Conservation (phyloP, 2,888 invertebrate genomes). For the Cyaniris semiargus region DNA sequence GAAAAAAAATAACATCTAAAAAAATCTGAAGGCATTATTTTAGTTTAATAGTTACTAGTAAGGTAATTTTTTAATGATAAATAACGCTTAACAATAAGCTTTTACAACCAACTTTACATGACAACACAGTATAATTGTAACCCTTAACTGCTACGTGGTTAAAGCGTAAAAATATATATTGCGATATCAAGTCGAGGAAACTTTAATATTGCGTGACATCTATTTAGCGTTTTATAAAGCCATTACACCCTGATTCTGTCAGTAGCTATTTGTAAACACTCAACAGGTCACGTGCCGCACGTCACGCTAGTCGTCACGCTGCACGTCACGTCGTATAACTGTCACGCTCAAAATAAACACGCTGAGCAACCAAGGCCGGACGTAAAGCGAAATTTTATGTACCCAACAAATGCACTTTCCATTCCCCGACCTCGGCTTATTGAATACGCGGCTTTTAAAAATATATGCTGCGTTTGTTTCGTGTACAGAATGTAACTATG, state of each 20-base stretch:
- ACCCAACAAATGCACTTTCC: constrained; percentile 9
- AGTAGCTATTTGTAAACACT: constrained; percentile 28
- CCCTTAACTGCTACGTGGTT: too few species aligned
- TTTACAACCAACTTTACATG: too few species aligned
- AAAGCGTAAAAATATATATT: neutral
- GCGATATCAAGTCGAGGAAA: neutral
- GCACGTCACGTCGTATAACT: constrained; percentile 8
- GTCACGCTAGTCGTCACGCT: constrained; percentile 30
- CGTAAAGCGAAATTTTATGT: constrained; percentile 14
- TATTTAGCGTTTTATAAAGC: neutral
- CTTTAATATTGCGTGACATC: neutral
- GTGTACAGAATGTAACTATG: neutral
- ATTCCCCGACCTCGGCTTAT: constrained; percentile 7
- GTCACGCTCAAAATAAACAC: constrained; percentile 24
- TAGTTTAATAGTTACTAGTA: too few species aligned
- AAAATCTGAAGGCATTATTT: too few species aligned
- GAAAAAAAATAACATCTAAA: too few species aligned
- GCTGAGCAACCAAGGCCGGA: neutral
- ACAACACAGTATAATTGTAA: too few species aligned
- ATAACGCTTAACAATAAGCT: too few species aligned
- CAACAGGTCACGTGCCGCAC: constrained; percentile 39
- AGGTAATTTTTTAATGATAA: too few species aligned
- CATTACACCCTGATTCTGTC: neutral
- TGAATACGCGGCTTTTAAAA: neutral
- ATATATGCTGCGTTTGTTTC: neutral